Evolutionary conservation across 1,140 invertebrate species (phyloP).

Genomic region (Harlomillsia oculata): DNA sequence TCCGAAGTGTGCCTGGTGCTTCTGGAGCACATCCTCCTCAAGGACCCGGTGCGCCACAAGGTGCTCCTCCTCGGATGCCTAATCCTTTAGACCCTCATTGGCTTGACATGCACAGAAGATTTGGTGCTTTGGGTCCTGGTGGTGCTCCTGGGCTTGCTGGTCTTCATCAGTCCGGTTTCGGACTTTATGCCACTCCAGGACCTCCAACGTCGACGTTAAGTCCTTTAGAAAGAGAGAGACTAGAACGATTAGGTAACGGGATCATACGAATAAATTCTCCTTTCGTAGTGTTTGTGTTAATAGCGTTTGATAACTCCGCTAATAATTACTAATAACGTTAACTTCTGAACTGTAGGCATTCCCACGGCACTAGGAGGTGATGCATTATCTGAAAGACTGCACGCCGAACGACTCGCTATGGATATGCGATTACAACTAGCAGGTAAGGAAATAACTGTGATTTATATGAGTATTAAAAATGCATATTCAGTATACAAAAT

Average conservation of each 20-base stretch:
- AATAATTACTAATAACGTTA: no score
- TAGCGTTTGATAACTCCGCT: no score
- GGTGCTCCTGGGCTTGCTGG: slow-evolving; percentile 38
- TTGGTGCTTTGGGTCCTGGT: slow-evolving; percentile 39
- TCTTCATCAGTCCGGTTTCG: slow-evolving; percentile 36
- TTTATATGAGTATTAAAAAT: slow-evolving; percentile 15
- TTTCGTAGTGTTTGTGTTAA: neutral
- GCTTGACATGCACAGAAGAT: slow-evolving; percentile 75
- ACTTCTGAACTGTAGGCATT: slow-evolving; percentile 35
- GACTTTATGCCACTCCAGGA: slow-evolving; percentile 39
- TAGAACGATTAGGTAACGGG: slow-evolving; percentile 63
- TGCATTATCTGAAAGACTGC: slow-evolving; percentile 41
- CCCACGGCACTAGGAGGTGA: slow-evolving; percentile 34
- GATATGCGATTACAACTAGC: slow-evolving; percentile 67
- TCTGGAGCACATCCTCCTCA: slow-evolving; percentile 46
- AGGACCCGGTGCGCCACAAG: slow-evolving; percentile 38
- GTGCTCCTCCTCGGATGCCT: slow-evolving; percentile 45
- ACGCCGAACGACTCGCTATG: slow-evolving; percentile 58
- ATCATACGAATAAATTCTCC: neutral
- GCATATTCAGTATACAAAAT: slow-evolving; percentile 28
- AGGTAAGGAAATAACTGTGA: slow-evolving; percentile 44
- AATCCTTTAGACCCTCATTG: slow-evolving; percentile 74
- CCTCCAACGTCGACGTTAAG: slow-evolving; percentile 52
- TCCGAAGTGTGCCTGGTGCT: slow-evolving; percentile 47
- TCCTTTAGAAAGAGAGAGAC: slow-evolving; percentile 73